Conservation (phyloP, 2,888 invertebrate species). For the Teinopalpus imperialis region DNA sequence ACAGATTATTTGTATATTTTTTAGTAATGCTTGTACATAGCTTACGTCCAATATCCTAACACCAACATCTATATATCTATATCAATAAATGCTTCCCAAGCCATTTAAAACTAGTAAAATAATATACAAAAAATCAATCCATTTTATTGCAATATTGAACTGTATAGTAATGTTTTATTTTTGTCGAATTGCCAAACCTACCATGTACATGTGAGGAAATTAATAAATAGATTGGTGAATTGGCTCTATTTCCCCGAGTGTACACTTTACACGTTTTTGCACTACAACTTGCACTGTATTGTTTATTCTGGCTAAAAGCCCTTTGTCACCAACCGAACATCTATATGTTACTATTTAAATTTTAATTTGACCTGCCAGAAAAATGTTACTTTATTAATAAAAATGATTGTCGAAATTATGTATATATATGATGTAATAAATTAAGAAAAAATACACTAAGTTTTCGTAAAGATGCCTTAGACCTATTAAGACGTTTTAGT, state of each 20-base stretch:
- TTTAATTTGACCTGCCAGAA: slow-evolving; percentile 66
- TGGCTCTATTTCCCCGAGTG: slow-evolving; percentile 36
- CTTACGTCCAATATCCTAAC: slow-evolving; percentile 22
- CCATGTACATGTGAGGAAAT: slow-evolving; percentile 41
- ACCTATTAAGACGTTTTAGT: slow-evolving; percentile 67
- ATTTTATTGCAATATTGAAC: slow-evolving; percentile 33
- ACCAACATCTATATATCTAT: background rate
- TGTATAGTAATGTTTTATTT: slow-evolving; percentile 47
- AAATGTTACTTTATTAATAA: slow-evolving; percentile 70
- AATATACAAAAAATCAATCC: too few species aligned
- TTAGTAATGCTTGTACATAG: slow-evolving; percentile 2
- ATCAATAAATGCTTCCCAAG: background rate
- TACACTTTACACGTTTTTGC: slow-evolving; percentile 44
- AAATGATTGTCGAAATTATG: slow-evolving; percentile 76
- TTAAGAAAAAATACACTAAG: slow-evolving; percentile 77
- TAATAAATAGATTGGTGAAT: slow-evolving; percentile 16
- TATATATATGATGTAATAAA: slow-evolving; percentile 80
- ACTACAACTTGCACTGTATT: slow-evolving; percentile 52
- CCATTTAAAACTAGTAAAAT: background rate
- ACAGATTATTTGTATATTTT: too few species aligned
- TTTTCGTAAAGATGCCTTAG: slow-evolving; percentile 78
- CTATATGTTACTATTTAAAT: slow-evolving; percentile 56
- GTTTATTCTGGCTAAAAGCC: slow-evolving; percentile 58
- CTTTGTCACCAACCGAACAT: slow-evolving; percentile 39
- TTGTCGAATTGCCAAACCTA: slow-evolving; percentile 73